Evolutionary conservation across 2,797 vertebrate genomes (phyloP).

Genomic region (Enteromius thamalakanensis): DNA sequence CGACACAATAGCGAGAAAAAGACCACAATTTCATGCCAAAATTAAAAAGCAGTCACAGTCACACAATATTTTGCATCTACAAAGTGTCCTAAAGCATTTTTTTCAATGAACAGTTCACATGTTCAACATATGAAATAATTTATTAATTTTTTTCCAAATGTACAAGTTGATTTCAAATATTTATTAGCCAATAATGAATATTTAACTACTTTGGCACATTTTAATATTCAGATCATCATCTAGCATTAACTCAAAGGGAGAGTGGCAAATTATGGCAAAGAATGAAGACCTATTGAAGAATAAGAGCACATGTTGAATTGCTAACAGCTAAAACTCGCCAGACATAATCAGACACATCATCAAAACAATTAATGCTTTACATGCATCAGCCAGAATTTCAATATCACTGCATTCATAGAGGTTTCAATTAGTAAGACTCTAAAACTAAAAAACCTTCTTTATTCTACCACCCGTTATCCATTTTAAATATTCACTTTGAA

Average conservation of each 20-base stretch:
- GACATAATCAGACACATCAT: not conserved
- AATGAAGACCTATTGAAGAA: not conserved
- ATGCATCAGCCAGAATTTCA: not conserved
- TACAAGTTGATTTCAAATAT: not conserved
- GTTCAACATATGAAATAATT: not conserved
- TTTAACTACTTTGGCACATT: not conserved
- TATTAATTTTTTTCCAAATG: not conserved
- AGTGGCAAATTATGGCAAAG: not conserved
- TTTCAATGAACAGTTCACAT: not conserved
- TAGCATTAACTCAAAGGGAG: not conserved
- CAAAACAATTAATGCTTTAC: not conserved
- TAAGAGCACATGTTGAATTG: not conserved
- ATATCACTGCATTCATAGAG: not conserved
- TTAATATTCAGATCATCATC: slow-evolving; percentile 9
- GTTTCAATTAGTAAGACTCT: slow-evolving; percentile 1
- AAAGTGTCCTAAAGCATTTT: not conserved
- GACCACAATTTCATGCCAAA: not conserved
- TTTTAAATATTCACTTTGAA: not conserved
- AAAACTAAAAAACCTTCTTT: not conserved
- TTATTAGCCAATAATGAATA: not conserved
- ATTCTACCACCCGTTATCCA: not conserved
- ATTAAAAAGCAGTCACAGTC: not conserved
- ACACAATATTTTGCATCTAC: not conserved
- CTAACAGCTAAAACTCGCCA: not conserved
- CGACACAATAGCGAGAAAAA: not conserved